Evolutionary conservation across 1,140 invertebrate genomes (phyloP).

Genomic region (Cydia fagiglandana): DNA sequence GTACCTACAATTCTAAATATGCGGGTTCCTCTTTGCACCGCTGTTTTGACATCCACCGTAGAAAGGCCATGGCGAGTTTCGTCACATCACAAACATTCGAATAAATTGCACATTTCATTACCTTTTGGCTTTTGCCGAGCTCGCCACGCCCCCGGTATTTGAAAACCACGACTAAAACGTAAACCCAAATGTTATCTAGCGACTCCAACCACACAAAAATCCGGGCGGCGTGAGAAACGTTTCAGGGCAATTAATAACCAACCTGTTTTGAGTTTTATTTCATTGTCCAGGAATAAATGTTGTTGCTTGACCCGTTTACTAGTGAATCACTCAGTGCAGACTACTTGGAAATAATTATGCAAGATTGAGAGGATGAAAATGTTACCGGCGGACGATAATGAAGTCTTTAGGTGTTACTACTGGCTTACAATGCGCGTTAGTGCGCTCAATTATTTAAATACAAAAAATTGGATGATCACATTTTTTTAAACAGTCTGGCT

Average conservation of each 20-base stretch:
- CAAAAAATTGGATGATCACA: no score
- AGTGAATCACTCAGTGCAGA: slow-evolving; percentile 38
- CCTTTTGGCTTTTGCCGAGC: neutral
- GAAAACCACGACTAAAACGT: slow-evolving; percentile 14
- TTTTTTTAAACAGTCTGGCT: no score
- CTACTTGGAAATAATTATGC: slow-evolving; percentile 28
- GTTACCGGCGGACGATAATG: slow-evolving; percentile 1
- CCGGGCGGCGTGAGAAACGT: slow-evolving; percentile 48
- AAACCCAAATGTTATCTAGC: slow-evolving; percentile 11
- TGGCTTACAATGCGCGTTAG: neutral
- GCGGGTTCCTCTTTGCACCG: neutral
- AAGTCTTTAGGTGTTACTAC: neutral
- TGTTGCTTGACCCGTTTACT: slow-evolving; percentile 26
- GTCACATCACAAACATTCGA: slow-evolving; percentile 12
- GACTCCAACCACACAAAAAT: slow-evolving; percentile 13
- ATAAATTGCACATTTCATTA: slow-evolving; percentile 15
- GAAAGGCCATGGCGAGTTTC: slow-evolving; percentile 1
- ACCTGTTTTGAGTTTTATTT: slow-evolving; percentile 49
- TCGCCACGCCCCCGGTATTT: slow-evolving; percentile 5
- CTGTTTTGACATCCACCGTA: neutral
- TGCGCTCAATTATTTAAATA: neutral
- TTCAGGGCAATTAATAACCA: slow-evolving; percentile 50
- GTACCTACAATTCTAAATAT: neutral
- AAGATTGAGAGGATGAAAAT: slow-evolving; percentile 28
- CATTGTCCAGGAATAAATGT: slow-evolving; percentile 36